Evolutionary conservation across 2,113 vertebrate species (phyloP), one percentile per base, ranked within the genome.

Genomic region (Protomyctophum bolini): DNA sequence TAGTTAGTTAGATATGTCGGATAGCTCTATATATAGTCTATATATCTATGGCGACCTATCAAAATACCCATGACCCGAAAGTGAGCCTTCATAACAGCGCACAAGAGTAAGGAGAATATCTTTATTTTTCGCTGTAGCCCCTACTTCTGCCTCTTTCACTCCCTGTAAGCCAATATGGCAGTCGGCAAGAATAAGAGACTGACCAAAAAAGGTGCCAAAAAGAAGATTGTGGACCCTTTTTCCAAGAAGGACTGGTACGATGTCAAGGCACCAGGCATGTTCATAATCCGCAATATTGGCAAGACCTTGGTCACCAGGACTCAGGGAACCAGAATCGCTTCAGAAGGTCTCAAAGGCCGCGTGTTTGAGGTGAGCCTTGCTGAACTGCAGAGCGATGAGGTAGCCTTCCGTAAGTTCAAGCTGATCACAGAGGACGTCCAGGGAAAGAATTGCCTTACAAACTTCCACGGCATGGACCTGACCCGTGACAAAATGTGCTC

Each of bases 191-290:
- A 98, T 75, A 99, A 98, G 95, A 95, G 96, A 21, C 95, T 98
- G 84, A 98, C 96, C 48, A 99, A 98, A 87, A 99, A 98, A 79
- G 96, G 97, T 87, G 96, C 97, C 86, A 99, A 99, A 92, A 98
- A 98, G 93, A 99, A 98, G 96, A 97, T 98, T 90, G 97, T 99
- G 21, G 98, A 98, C 84, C 98, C 98, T 73, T 99, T 99, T 86
- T 99, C 98, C 87, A 99, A 99, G 87, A 99, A 99, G 86, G 97
- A 99, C 81, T 99, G 98, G 97, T 99, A 98, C 61, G 98, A 99
- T 95, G 98, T 99, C 85, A 99, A 99, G 84, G 98, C 97, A 14
- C 98, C 98, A 50, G 97, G 97, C 6, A 98, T 99, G 97, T 99
- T 99, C 89, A 99, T 98, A 88, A 98, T 99, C 88, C 95, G 97